Evolutionary conservation across 2,113 vertebrate species (phyloP).

Genomic region (Centropus unirufus): DNA sequence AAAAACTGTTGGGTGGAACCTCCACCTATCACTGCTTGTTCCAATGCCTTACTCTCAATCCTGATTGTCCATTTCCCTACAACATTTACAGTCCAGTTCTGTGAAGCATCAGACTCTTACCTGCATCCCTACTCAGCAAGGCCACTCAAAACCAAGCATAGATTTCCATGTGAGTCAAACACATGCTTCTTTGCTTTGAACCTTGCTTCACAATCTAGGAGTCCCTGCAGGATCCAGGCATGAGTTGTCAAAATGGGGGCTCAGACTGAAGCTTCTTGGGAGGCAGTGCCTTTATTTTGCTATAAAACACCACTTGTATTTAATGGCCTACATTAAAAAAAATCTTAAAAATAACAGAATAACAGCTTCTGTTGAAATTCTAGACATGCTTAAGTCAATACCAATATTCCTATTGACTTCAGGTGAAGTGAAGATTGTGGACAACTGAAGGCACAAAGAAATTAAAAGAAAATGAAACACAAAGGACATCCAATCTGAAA

Average conservation of each 20-base stretch:
- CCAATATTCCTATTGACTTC: neutral
- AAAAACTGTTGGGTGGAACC: neutral
- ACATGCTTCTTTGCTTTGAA: neutral
- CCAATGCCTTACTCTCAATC: neutral
- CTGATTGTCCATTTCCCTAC: neutral
- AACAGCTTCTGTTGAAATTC: conserved; percentile 7
- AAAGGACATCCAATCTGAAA: conserved; percentile 9
- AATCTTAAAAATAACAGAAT: neutral
- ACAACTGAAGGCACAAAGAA: neutral
- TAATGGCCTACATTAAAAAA: neutral
- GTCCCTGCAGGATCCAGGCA: neutral
- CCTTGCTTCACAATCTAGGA: neutral
- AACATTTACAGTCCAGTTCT: neutral
- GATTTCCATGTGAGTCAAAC: neutral
- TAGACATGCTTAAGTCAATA: neutral
- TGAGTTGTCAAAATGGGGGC: neutral
- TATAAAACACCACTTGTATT: neutral
- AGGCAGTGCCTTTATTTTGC: neutral
- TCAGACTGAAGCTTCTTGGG: neutral
- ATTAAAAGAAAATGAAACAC: neutral
- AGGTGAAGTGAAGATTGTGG: neutral
- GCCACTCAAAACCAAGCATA: neutral
- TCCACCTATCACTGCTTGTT: neutral
- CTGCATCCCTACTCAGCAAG: neutral
- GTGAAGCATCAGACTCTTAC: neutral